Conservation (phyloP, 2,113 vertebrate species). For the Gymnocephalus cernua region DNA sequence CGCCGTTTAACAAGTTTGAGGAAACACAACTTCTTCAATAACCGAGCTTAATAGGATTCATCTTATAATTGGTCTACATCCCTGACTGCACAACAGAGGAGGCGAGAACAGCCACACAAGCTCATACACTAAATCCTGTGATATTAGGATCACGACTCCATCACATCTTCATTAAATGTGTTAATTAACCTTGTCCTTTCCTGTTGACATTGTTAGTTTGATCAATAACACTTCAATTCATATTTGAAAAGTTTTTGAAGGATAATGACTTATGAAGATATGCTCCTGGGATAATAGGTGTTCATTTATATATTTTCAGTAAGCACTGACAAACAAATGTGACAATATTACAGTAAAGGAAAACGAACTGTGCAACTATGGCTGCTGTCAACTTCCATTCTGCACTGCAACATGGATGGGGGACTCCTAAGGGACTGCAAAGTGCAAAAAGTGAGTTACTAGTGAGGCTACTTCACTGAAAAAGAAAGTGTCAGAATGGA, state of each 20-base stretch:
- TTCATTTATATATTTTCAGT: not conserved
- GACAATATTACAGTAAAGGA: not conserved
- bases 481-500: not conserved
- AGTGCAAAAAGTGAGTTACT: not conserved
- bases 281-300: not conserved
- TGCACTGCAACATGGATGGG: not conserved
- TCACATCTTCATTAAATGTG: conserved; percentile 47
- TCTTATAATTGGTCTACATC: conserved; percentile 49
- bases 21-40: conserved; percentile 43
- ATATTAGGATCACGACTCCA: conserved; percentile 10
- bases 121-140: conserved; percentile 14
- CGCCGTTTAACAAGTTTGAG: conserved; percentile 38
- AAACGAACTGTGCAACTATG: not conserved
- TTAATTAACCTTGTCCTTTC: conserved; percentile 54
- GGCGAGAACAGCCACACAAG: conserved; percentile 2
- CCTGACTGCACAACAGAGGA: conserved; percentile 37
- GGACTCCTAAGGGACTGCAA: not conserved
- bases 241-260: conserved; percentile 9
- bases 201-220: conserved; percentile 27
- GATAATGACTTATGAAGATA: conserved; percentile 23
- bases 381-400: not conserved
- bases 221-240: conserved; percentile 42
- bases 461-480: not conserved
- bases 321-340: not conserved
- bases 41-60: conserved; percentile 41